Evolutionary conservation across 2,888 invertebrate species (phyloP), one percentile per base, ranked within the genome.

Genomic region (Fabriciana adippe): DNA sequence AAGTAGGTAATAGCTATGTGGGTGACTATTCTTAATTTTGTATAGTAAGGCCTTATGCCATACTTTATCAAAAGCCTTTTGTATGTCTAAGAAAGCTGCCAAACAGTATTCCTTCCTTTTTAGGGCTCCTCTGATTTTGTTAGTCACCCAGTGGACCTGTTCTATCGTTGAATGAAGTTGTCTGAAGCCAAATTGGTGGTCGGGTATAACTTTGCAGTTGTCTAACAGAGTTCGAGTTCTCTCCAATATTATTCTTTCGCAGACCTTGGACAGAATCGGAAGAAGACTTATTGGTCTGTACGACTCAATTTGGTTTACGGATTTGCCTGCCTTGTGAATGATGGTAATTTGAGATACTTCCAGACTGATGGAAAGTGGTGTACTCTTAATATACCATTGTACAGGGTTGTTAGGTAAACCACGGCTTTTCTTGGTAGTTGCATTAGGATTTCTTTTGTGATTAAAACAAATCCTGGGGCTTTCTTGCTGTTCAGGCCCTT

Each of bases 381-480:
- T 15, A 57, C 57, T 61, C 70, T 61, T 0, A 74, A 16, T 5
- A 71, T 71, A 1, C 53, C 65, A 62, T 75, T 74, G 41, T 68
- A 73, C 0, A 74, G 21, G 14, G 26, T 11, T 2, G 48, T 70
- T 11, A 75, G 57, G 48, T 63, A 72, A 0, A 66, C 48, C 26
- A 76, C 60, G 4, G 64, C 73, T 55, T 72, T 73, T 41, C 18
- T 66, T 13, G 73, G 75, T 0, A 75, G 55, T 51, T 74, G 51
- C 50, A 48, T 63, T 0, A 74, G 14, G 0, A 72, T 35, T 55
- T 68, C 65, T 48, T 68, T 63, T 8, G 66, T 72, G 14, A 73
- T 72, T 6, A 75, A 61, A 55, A 74, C 77, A 63, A 67, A 77
- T 2, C 73, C 74, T 8, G 74, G 74, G 15, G 74, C 72, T 55